These are phyloP conservation scores for Psittacula cyanocephala DNA, from an alignment of 2,113 vertebrate genomes.

Conservation along the genomic window DNA sequence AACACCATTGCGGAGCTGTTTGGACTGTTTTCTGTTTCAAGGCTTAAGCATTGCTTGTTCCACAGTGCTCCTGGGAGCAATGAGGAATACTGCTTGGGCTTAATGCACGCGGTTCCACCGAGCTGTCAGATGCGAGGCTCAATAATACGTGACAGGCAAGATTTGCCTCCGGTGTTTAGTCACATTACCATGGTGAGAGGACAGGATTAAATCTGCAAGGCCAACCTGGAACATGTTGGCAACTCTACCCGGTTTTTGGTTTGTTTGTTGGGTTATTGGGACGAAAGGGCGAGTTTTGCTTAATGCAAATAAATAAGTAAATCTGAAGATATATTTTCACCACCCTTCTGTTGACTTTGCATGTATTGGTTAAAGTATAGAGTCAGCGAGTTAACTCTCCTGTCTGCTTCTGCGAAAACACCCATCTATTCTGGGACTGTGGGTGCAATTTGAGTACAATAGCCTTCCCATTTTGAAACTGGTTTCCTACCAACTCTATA, in stretches of 20 bases:
- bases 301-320: not conserved
- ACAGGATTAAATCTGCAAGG: not conserved
- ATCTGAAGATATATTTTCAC: not conserved
- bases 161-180: not conserved
- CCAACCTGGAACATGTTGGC: not conserved
- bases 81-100: not conserved
- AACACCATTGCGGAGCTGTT: not conserved
- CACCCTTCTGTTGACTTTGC: not conserved
- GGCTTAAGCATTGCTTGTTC: not conserved
- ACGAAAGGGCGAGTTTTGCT: not conserved
- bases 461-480: not conserved
- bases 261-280: not conserved
- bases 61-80: not conserved
- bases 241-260: not conserved
- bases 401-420: not conserved
- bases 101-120: not conserved
- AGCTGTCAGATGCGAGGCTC: not conserved
- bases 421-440: not conserved
- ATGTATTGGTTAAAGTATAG: not conserved
- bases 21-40: not conserved
- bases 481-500: not conserved
- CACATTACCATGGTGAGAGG: rapidly evolving
- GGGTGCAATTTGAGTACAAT: not conserved
- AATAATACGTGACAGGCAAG: not conserved
- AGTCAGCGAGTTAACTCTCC: not conserved